Evolutionary conservation across 2,797 vertebrate genomes (phyloP).

Genomic region (Sebastes kiyomatsui): DNA sequence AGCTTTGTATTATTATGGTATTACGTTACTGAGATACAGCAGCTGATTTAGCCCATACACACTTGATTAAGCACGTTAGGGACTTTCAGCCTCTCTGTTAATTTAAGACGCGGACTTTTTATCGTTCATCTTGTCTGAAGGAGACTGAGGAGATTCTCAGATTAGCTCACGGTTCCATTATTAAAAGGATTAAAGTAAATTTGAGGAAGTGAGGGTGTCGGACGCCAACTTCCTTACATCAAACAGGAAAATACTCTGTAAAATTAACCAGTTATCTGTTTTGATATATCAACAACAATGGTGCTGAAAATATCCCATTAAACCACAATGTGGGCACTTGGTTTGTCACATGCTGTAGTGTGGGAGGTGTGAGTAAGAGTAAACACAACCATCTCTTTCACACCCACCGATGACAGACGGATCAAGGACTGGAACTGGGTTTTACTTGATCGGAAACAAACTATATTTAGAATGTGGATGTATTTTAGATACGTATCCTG

Average conservation of each 20-base stretch:
- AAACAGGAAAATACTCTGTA: slow-evolving; percentile 3
- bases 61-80: neutral
- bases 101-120: neutral
- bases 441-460: slow-evolving; percentile 3
- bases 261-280: slow-evolving; percentile 32
- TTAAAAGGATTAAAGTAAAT: neutral
- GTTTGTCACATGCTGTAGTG: slow-evolving; percentile 26
- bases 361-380: slow-evolving; percentile 20
- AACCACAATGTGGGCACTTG: slow-evolving; percentile 30
- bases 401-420: neutral
- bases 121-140: neutral
- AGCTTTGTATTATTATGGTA: neutral
- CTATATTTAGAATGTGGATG: neutral
- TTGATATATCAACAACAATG: slow-evolving; percentile 3
- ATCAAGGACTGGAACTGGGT: neutral
- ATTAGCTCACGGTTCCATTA: neutral
- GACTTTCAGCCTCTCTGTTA: neutral
- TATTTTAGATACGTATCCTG: neutral
- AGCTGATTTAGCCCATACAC: neutral
- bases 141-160: neutral
- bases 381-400: neutral
- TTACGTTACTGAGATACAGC: neutral
- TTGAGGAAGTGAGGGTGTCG: slow-evolving; percentile 10
- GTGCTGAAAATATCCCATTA: slow-evolving; percentile 9
- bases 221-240: neutral